These are phyloP conservation scores for Metallyticus violacea DNA, from an alignment of 2,888 invertebrate species.

Conservation along the genomic window DNA sequence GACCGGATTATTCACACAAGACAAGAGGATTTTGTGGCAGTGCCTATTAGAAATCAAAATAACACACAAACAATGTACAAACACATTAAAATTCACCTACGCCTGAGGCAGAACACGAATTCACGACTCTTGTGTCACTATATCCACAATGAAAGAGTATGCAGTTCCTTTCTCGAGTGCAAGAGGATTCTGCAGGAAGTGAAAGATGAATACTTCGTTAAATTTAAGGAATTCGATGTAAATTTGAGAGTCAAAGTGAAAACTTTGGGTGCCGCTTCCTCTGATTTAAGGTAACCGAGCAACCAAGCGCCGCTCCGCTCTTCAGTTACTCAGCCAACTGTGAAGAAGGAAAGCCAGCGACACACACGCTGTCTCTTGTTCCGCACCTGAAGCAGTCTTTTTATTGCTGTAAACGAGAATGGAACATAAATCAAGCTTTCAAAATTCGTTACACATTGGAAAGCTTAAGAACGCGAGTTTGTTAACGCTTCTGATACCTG, in stretches of 20 bases:
- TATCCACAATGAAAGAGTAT: no score
- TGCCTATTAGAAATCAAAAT: no score
- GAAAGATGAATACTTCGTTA: not conserved
- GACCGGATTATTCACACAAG: no score
- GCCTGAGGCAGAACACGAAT: no score
- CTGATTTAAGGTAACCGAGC: not conserved
- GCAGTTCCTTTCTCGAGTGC: no score
- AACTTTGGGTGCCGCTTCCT: not conserved
- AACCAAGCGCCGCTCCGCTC: not conserved
- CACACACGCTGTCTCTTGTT: not conserved
- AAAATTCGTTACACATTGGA: not conserved
- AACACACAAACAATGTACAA: no score
- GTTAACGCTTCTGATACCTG: no score
- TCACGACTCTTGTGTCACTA: no score
- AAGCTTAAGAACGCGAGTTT: not conserved
- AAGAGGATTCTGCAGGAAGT: not conserved
- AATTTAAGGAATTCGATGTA: not conserved
- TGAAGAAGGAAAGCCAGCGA: not conserved
- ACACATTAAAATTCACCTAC: no score
- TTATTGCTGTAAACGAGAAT: not conserved
- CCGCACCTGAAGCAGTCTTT: no score
- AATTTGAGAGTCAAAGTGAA: not conserved
- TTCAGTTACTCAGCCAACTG: not conserved
- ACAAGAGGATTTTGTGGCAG: no score
- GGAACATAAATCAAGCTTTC: not conserved